Evolutionary conservation across 37 sponge, comb jelly and placozoan species (phyloP).

Genomic region (Lycopodina hypogea): DNA sequence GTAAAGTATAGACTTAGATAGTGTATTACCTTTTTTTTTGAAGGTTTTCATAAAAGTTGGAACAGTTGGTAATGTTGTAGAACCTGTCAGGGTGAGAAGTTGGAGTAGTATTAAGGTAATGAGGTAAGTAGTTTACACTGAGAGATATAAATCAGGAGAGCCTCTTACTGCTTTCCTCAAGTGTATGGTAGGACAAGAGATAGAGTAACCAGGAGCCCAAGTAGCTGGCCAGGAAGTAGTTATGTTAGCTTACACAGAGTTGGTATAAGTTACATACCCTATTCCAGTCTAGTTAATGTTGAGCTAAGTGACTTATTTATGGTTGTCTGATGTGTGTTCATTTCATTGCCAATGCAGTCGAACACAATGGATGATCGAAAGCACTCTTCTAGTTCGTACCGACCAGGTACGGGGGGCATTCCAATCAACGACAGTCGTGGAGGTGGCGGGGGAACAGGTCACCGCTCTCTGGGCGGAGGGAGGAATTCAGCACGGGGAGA

Average conservation of each 20-base stretch:
- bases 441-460: slow-evolving; percentile 9
- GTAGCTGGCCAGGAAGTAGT: too few species aligned
- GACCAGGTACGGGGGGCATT: background rate
- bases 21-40: too few species aligned
- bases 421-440: background rate
- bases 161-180: too few species aligned
- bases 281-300: background rate
- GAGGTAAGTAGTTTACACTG: too few species aligned
- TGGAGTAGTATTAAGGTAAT: too few species aligned
- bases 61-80: too few species aligned
- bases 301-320: background rate
- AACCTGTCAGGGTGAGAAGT: too few species aligned
- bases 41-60: too few species aligned
- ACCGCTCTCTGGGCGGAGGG: slow-evolving; percentile 17
- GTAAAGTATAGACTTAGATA: too few species aligned
- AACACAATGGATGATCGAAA: background rate
- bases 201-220: too few species aligned
- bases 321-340: background rate
- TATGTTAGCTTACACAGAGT: background rate
- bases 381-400: background rate
- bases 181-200: too few species aligned
- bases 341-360: background rate
- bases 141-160: too few species aligned
- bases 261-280: background rate
- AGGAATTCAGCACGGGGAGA: slow-evolving; percentile 16